A percentile compares a stretch with the other conserved stretches of the same genome.
These are phyloP conservation scores for Cyclura pinguis DNA, from an alignment of 2,797 vertebrate genomes.

Conservation along the genomic window DNA sequence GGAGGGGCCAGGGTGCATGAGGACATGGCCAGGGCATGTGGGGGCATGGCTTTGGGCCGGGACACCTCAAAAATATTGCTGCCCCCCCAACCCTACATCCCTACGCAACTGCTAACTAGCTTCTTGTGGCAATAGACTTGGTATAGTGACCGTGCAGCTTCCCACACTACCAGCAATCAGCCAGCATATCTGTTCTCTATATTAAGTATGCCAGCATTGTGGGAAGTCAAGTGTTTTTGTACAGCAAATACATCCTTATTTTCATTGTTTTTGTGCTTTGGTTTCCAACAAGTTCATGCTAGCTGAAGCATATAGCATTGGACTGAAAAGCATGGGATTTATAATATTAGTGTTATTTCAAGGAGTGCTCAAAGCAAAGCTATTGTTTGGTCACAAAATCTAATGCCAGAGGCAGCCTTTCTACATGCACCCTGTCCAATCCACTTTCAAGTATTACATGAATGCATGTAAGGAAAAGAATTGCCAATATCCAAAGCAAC, in stretches of 20 bases:
- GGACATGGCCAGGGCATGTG: too few species aligned
- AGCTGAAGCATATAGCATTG: not conserved
- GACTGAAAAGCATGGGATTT: slow-evolving; percentile 22
- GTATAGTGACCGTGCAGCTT: too few species aligned
- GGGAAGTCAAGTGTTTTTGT: slow-evolving; percentile 24
- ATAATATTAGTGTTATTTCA: slow-evolving; percentile 18
- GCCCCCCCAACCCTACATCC: too few species aligned
- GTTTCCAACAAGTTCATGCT: slow-evolving; percentile 14
- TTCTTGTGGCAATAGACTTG: too few species aligned
- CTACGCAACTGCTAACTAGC: too few species aligned
- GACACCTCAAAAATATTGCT: too few species aligned
- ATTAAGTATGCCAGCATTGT: not conserved
- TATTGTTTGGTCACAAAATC: slow-evolving; percentile 36
- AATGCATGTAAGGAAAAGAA: not conserved
- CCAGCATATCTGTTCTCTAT: not conserved
- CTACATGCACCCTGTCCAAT: not conserved
- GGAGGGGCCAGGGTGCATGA: too few species aligned
- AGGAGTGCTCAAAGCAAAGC: slow-evolving; percentile 47
- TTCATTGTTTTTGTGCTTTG: slow-evolving; percentile 15
- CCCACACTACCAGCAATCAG: not conserved
- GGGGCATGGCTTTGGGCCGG: too few species aligned
- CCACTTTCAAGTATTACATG: not conserved
- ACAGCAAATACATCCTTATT: not conserved
- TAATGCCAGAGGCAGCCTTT: not conserved
- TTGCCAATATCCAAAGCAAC: not conserved